phyloP scores from a whole-genome alignment of 2,888 invertebrate species.

The Fragum whitleyi region DNA sequence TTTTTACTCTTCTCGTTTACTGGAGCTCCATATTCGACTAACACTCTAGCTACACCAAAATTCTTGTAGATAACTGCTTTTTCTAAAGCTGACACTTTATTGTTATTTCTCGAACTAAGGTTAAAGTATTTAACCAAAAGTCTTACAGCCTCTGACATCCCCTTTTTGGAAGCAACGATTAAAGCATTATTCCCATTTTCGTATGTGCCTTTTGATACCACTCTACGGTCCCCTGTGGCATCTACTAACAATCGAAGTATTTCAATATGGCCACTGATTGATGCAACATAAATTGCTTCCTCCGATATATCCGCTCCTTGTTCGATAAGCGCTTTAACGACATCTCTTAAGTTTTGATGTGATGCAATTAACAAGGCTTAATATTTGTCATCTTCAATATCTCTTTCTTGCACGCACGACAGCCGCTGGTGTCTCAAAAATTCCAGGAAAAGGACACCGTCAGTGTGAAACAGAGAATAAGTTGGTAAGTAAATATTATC shows the following conservation, averaged over 20 bases:
- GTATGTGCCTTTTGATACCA: background rate
- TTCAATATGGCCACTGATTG: constrained; percentile 17
- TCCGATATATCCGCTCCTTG: constrained; percentile 30
- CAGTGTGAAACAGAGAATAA: background rate
- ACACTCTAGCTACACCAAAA: constrained; percentile 11
- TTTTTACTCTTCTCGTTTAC: constrained; percentile 31
- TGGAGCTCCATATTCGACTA: constrained; percentile 37
- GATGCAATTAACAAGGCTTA: constrained; percentile 30
- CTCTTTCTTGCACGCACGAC: background rate
- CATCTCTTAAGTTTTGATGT: constrained; percentile 24
- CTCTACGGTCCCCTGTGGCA: background rate
- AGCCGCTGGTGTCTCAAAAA: constrained; percentile 1
- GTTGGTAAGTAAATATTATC: constrained; percentile 9
- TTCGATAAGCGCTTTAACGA: constrained; percentile 24
- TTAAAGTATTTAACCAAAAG: constrained; percentile 1
- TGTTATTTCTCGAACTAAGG: constrained; percentile 15
- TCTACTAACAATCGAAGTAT: constrained; percentile 20
- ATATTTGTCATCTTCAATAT: constrained; percentile 4
- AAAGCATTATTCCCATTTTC: constrained; percentile 33
- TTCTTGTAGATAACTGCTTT: constrained; percentile 34
- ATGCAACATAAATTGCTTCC: constrained; percentile 45
- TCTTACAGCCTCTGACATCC: constrained; percentile 15
- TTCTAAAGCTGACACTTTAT: constrained; percentile 15
- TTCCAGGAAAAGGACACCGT: background rate
- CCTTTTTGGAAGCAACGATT: constrained; percentile 43